phyloP scores from a whole-genome alignment of 2,888 invertebrate species.

The Creontiades dilutus region DNA sequence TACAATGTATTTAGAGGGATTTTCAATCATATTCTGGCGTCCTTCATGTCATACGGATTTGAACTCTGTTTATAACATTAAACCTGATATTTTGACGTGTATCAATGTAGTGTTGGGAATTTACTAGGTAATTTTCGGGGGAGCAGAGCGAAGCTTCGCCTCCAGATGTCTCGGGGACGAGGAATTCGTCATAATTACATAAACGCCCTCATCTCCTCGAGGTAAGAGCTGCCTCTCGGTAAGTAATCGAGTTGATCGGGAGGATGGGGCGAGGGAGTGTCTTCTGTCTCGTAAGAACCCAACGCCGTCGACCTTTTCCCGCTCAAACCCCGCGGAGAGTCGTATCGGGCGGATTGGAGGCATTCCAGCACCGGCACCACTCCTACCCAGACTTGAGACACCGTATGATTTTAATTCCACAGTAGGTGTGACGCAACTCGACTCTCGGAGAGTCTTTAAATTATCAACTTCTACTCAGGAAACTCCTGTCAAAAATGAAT shows the following conservation, averaged over 20 bases:
- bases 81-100: no score
- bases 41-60: no score
- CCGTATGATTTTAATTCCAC: conserved; percentile 26
- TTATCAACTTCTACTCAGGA: no score
- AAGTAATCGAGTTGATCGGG: not conserved
- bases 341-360: not conserved
- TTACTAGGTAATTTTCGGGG: not conserved
- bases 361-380: not conserved
- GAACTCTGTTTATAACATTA: no score
- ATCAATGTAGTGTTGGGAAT: not conserved
- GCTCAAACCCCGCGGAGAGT: conserved; percentile 40
- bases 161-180: not conserved
- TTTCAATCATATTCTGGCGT: no score
- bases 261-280: not conserved
- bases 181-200: not conserved
- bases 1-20: no score
- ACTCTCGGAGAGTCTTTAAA: not conserved
- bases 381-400: not conserved
- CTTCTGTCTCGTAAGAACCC: conserved; percentile 7
- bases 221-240: not conserved
- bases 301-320: conserved; percentile 55
- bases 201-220: not conserved
- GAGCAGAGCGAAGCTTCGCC: not conserved
- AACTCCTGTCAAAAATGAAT: no score
- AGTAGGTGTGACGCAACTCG: conserved; percentile 2